Base-by-base conservation (phyloP, 2,797 vertebrate genomes). In the Cirrhinus mrigala region DNA sequence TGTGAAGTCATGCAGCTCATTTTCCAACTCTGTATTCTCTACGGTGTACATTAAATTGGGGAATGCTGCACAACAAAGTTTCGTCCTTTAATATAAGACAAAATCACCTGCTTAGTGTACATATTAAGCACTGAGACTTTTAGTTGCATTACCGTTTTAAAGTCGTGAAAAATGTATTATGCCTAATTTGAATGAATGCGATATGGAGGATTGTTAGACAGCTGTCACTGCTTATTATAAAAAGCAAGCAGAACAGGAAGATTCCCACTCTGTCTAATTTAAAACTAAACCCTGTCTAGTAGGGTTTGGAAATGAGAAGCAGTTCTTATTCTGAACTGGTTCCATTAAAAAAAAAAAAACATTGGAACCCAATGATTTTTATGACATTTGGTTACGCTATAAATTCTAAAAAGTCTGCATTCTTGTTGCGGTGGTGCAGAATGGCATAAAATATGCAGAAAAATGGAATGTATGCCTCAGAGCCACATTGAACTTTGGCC, bases 1-100 rank as follows among this genome's bases (percentile, higher is more conserved):
- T 84, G 64, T 84, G 62, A 78, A 84, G 75, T 78, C 50, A 78
- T 78, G 75, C 75, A 56, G 37, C 64, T 84, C 50, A 44, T 83
- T 78, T 77, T 54, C 50, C 0, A 78, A 1, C 82, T 78, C 75
- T 27, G 16, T 69, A 84, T 84, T 8, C 52, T 69, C 50, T 66
- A 37, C 14, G 48, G 27, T 76, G 81, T 64, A 27, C 48, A 46
- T 50, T 46, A 70, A 48, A 56, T 33, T 33, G 18, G 2, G 6
- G 22, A 64, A 33, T 50, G 56, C n/a, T 74, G 24, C 11, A 52
- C 22, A 33, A 40, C 75, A 66, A 7, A 68, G 37, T 44, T 76
- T 14, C 2, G 50, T 46, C 74, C 24, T 44, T 84, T 84, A 60
- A 58, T 29, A 15, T 68, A 33, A 84, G 50, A 16, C 12, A 16